Conservation (phyloP, 2,113 vertebrate genomes). For the Cinclus cinclus region DNA sequence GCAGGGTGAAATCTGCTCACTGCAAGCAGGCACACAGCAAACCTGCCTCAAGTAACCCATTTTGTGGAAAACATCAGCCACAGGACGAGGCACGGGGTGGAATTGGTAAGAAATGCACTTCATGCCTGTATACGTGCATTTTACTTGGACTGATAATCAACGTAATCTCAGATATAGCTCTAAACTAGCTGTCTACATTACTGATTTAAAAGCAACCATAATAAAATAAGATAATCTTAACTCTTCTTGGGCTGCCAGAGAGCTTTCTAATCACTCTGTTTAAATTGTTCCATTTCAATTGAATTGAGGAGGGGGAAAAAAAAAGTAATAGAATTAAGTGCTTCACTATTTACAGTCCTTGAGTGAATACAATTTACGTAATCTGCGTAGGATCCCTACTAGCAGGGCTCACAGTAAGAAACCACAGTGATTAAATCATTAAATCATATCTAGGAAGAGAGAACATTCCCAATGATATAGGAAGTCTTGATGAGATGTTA, state of each 20-base stretch:
- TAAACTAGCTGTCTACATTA: background rate
- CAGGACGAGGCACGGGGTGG: background rate
- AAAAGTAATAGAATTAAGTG: slow-evolving; percentile 16
- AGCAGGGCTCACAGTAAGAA: slow-evolving; percentile 26
- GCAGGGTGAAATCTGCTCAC: background rate
- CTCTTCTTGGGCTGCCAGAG: background rate
- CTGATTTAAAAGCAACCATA: background rate
- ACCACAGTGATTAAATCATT: slow-evolving; percentile 49
- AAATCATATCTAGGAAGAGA: slow-evolving; percentile 35
- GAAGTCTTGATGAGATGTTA: slow-evolving; percentile 28
- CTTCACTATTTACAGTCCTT: slow-evolving; percentile 51
- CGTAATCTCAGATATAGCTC: background rate
- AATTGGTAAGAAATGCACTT: background rate
- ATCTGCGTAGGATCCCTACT: slow-evolving; percentile 14
- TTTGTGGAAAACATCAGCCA: background rate
- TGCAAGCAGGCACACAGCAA: background rate
- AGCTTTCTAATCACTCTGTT: slow-evolving; percentile 22
- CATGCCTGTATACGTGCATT: background rate
- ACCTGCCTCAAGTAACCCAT: background rate
- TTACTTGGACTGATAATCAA: background rate
- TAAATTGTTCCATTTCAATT: slow-evolving; percentile 53
- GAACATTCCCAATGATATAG: background rate
- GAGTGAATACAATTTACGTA: slow-evolving; percentile 22
- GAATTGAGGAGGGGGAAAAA: background rate
- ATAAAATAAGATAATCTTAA: slow-evolving; percentile 27